Percentiles rank a stretch among this genome's conserved stretches.
Evolutionary conservation across 1,140 invertebrate species (phyloP).

Genomic region (Cardiocondyla obscurior): DNA sequence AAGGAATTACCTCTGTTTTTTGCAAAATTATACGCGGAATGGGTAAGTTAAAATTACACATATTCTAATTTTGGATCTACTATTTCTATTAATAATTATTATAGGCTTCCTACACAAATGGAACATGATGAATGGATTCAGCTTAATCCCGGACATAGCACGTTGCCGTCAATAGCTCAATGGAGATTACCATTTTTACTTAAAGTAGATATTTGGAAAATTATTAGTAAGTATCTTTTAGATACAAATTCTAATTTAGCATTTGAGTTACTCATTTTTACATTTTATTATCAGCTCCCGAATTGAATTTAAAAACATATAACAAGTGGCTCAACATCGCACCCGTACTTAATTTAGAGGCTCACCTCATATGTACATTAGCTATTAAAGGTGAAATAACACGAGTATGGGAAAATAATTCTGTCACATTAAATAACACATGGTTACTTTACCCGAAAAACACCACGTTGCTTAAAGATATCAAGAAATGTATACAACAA

Average conservation of each 20-base stretch:
- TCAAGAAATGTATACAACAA: slow-evolving; percentile 77
- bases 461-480: slow-evolving; percentile 75
- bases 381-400: slow-evolving; percentile 78
- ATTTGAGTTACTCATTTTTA: slow-evolving; percentile 1
- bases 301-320: slow-evolving; percentile 82
- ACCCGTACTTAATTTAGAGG: slow-evolving; percentile 76
- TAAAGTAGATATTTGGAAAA: slow-evolving; percentile 73
- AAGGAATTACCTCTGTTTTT: slow-evolving; percentile 74
- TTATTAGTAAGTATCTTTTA: slow-evolving; percentile 71
- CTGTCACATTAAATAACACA: slow-evolving; percentile 48
- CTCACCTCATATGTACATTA: slow-evolving; percentile 79
- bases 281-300: slow-evolving; percentile 71
- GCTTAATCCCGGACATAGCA: slow-evolving; percentile 72
- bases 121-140: slow-evolving; percentile 79
- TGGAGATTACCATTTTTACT: slow-evolving; percentile 80
- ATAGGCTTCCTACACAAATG: slow-evolving; percentile 73
- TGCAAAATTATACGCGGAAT: slow-evolving; percentile 76
- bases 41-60: slow-evolving; percentile 58
- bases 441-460: slow-evolving; percentile 76
- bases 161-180: slow-evolving; percentile 78
- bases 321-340: slow-evolving; percentile 80
- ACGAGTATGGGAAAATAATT: slow-evolving; percentile 61
- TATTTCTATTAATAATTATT: not conserved
- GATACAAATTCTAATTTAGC: slow-evolving; percentile 12
- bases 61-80: not conserved